A percentile compares a stretch with the other conserved stretches of the same genome.
Evolutionary conservation across 2,113 vertebrate genomes (phyloP).

Genomic region (Micromys minutus): DNA sequence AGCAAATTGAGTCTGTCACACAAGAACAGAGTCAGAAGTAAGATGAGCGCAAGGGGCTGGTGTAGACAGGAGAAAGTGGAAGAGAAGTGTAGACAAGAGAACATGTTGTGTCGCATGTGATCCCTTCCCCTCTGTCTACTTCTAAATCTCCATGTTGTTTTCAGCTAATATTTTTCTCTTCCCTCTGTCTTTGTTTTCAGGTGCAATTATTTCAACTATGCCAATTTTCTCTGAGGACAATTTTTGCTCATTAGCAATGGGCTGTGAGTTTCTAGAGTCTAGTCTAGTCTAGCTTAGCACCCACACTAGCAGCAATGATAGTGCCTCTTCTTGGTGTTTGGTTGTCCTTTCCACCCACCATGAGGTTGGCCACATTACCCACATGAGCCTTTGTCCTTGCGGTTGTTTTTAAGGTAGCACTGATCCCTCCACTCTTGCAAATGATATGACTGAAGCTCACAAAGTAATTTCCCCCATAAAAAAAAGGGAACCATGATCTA

Average conservation of each 20-base stretch:
- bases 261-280: background rate
- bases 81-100: too few species aligned
- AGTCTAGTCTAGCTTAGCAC: background rate
- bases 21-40: background rate
- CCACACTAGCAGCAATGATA: fast-evolving
- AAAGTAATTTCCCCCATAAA: background rate
- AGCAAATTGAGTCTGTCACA: background rate
- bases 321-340: too few species aligned
- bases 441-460: background rate
- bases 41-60: background rate
- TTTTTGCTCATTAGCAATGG: background rate
- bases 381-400: background rate
- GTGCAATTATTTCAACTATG: background rate
- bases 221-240: background rate
- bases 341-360: background rate
- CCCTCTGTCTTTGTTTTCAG: background rate
- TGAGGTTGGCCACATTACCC: background rate
- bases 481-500: background rate
- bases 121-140: background rate
- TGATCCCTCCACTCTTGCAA: background rate
- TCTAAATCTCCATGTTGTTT: background rate
- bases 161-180: background rate
- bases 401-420: background rate
- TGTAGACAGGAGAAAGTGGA: background rate
- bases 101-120: background rate